phyloP scores from a whole-genome alignment of 2,113 vertebrate genomes.

The Tetraodon nigroviridis region DNA sequence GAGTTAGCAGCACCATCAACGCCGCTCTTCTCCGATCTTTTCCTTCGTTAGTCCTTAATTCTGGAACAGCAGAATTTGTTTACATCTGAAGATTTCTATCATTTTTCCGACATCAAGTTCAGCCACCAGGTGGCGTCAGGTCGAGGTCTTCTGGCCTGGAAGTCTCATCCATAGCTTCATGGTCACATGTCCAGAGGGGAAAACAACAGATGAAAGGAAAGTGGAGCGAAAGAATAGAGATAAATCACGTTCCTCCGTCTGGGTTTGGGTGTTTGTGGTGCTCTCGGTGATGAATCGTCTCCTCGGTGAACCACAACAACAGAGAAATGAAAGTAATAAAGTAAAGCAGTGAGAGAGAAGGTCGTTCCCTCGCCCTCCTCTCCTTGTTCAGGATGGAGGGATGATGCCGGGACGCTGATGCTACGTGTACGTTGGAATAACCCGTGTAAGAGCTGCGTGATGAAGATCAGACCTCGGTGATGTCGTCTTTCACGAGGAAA shows the following conservation, averaged over 20 bases:
- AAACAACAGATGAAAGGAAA: constrained; percentile 19
- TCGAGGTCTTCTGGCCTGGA: too few relatives aligned
- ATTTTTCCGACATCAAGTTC: too few relatives aligned
- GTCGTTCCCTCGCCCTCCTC: constrained; percentile 8
- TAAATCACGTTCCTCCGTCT: constrained; percentile 50
- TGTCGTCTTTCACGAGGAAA: too few relatives aligned
- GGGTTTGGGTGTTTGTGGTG: constrained; percentile 43
- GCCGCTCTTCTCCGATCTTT: too few relatives aligned
- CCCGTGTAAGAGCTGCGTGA: too few relatives aligned
- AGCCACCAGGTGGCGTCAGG: too few relatives aligned
- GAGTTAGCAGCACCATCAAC: too few relatives aligned
- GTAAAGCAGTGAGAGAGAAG: constrained; percentile 47
- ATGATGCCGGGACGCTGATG: neutral
- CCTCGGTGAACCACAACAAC: constrained; percentile 32
- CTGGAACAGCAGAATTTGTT: too few relatives aligned
- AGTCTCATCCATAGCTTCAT: neutral
- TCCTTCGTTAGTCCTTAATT: too few relatives aligned
- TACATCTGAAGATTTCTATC: too few relatives aligned
- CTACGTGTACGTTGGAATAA: too few relatives aligned
- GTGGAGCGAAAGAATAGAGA: constrained; percentile 5
- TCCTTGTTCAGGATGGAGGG: neutral
- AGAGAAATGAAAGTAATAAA: constrained; percentile 54
- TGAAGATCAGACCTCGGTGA: too few relatives aligned
- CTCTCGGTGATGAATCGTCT: constrained; percentile 50
- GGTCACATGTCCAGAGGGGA: neutral